Evolutionary conservation across 2,113 vertebrate species (phyloP).

Genomic region (Corythaixoides concolor): DNA sequence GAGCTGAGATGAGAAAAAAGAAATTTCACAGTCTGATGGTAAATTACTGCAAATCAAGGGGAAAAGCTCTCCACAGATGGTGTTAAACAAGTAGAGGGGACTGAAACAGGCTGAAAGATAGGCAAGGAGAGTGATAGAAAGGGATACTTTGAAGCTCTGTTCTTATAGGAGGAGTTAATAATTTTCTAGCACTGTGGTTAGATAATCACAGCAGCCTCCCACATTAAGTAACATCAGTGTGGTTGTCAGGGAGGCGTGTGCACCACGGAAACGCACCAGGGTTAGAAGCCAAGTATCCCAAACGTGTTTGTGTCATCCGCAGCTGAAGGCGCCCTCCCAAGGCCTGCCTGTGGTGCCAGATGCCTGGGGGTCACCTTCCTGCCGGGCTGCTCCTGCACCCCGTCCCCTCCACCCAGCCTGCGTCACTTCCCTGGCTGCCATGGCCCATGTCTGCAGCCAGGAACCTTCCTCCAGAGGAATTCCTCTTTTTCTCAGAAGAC

Average conservation of each 20-base stretch:
- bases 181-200: not conserved
- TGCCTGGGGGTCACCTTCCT: not conserved
- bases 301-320: not conserved
- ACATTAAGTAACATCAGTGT: not conserved
- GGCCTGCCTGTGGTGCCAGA: not conserved
- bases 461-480: not conserved
- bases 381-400: not conserved
- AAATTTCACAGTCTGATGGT: not conserved
- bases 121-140: not conserved
- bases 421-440: not conserved
- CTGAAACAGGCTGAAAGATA: not conserved
- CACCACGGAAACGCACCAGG: rapidly evolving
- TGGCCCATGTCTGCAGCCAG: not conserved
- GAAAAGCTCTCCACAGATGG: not conserved
- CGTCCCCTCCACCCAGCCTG: not conserved
- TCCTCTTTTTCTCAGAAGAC: not conserved
- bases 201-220: not conserved
- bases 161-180: not conserved
- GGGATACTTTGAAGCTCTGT: not conserved
- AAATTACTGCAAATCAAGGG: not conserved
- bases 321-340: not conserved
- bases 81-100: not conserved
- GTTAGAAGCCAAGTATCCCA: not conserved
- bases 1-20: not conserved
- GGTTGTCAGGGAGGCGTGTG: not conserved